Conservation (phyloP, 2,797 vertebrate species). For the Bufotes viridis region DNA sequence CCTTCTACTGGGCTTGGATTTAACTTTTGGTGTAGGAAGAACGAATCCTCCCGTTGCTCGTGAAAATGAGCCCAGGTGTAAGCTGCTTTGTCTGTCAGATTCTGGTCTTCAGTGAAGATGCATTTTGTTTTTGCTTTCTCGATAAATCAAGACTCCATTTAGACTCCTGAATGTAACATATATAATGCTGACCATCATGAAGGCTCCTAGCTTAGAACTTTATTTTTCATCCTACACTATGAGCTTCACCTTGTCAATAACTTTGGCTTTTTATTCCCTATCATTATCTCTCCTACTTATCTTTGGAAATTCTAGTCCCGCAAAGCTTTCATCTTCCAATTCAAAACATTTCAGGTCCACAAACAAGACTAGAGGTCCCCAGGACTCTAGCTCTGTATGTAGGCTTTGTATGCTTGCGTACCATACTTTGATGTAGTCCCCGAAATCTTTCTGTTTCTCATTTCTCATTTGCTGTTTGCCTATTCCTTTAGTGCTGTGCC, state of each 20-base stretch:
- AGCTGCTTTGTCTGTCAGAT: not conserved
- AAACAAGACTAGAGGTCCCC: not conserved
- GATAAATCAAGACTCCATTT: not conserved
- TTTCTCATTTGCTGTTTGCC: not conserved
- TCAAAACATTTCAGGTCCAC: not conserved
- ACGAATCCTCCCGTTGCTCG: not conserved
- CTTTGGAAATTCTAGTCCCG: not conserved
- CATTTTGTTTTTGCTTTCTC: not conserved
- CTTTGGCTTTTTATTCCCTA: constrained; percentile 3
- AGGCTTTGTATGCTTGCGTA: not conserved
- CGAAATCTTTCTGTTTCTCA: not conserved
- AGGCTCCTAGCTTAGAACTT: not conserved
- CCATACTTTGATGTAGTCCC: not conserved
- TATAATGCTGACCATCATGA: not conserved
- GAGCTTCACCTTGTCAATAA: not conserved
- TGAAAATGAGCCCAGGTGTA: not conserved
- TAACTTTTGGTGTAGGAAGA: not conserved
- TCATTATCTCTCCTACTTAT: constrained; percentile 3
- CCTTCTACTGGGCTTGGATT: not conserved
- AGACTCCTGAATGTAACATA: not conserved
- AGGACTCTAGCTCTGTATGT: not conserved
- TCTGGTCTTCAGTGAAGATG: not conserved
- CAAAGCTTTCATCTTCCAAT: constrained; percentile 7
- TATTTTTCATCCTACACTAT: not conserved
- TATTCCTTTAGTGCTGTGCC: too few species aligned